Evolutionary conservation across 2,113 vertebrate species (phyloP).

Genomic region (Tachysurus vachellii): DNA sequence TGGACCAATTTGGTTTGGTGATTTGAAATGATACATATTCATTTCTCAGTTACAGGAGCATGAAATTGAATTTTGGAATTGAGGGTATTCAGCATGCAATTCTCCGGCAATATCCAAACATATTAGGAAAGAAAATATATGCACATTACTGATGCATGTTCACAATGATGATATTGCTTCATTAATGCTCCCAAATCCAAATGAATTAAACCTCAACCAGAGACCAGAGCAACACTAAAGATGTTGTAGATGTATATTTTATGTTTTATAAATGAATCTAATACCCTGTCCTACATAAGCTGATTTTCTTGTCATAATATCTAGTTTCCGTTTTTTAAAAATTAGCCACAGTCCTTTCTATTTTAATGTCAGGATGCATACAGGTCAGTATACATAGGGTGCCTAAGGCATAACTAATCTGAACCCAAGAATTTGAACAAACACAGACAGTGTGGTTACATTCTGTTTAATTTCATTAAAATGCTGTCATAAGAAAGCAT

Average conservation of each 20-base stretch:
- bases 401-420: background rate
- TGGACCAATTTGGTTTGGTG: slow-evolving; percentile 45
- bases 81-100: slow-evolving; percentile 44
- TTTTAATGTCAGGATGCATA: background rate
- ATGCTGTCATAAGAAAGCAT: background rate
- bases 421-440: background rate
- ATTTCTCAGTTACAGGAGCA: slow-evolving; percentile 50
- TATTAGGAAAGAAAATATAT: slow-evolving; percentile 41
- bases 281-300: background rate
- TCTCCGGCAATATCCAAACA: slow-evolving; percentile 40
- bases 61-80: slow-evolving; percentile 56
- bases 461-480: background rate
- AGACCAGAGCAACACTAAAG: background rate
- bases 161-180: slow-evolving; percentile 34
- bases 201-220: background rate
- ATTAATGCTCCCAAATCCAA: slow-evolving; percentile 18
- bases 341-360: background rate
- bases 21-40: slow-evolving; percentile 48
- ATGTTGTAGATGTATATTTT: background rate
- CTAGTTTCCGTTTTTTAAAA: background rate
- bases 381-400: background rate
- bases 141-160: slow-evolving; percentile 42
- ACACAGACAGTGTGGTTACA: background rate
- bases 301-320: background rate
- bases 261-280: background rate